Conservation (phyloP, 1,140 invertebrate species). For the Cotesia chilonis region DNA sequence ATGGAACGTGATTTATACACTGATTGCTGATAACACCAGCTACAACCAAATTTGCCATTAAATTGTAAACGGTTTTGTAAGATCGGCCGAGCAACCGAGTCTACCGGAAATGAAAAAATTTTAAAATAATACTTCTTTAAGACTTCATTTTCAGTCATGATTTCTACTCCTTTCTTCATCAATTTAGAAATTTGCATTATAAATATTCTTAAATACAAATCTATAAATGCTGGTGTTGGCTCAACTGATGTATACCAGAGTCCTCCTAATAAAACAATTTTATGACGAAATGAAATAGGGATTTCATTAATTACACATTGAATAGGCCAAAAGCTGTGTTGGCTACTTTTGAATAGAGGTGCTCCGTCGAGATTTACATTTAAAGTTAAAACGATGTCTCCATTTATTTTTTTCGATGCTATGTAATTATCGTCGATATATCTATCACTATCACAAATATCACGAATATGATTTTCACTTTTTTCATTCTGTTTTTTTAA, state of each 20-base stretch:
- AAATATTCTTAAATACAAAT: slow-evolving; percentile 42
- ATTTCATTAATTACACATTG: slow-evolving; percentile 41
- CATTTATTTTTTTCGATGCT: slow-evolving; percentile 9
- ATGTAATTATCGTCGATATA: background rate
- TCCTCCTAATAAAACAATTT: slow-evolving; percentile 32
- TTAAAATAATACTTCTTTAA: slow-evolving; percentile 31
- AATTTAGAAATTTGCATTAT: slow-evolving; percentile 38
- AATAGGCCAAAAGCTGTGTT: slow-evolving; percentile 40
- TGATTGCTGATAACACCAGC: no score
- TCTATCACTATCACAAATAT: slow-evolving; percentile 12
- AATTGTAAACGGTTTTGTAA: no score
- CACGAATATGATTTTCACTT: slow-evolving; percentile 1
- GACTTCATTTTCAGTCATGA: slow-evolving; percentile 31
- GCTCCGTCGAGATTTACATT: slow-evolving; percentile 43
- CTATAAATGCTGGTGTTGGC: slow-evolving; percentile 42
- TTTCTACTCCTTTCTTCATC: slow-evolving; percentile 34
- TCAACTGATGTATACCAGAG: slow-evolving; percentile 37
- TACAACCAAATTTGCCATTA: no score
- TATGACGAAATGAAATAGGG: slow-evolving; percentile 37
- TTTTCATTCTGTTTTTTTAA: slow-evolving; percentile 8
- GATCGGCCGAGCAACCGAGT: no score
- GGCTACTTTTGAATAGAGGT: slow-evolving; percentile 37
- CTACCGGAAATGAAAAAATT: slow-evolving; percentile 26
- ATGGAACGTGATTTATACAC: no score
- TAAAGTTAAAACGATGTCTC: slow-evolving; percentile 24